Evolutionary conservation across 2,888 invertebrate genomes (phyloP).

Genomic region (Eupelmus urozonus): DNA sequence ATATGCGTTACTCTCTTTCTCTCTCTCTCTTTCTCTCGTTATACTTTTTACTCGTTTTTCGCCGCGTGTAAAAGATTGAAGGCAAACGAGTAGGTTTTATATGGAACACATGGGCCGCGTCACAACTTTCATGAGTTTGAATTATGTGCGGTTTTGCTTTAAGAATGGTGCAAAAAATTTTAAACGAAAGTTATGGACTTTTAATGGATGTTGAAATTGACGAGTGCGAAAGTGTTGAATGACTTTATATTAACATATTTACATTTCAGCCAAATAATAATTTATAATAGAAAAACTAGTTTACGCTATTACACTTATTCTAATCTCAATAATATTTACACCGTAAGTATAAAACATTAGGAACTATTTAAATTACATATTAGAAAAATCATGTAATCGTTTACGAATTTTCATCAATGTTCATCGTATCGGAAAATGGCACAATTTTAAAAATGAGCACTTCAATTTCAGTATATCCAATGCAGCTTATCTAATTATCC

Average conservation of each 20-base stretch:
- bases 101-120: too few species aligned
- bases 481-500: too few species aligned
- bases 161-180: too few species aligned
- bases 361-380: constrained; percentile 38
- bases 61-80: constrained; percentile 34
- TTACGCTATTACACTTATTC: background rate
- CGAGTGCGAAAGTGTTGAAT: background rate
- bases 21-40: constrained; percentile 22
- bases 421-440: constrained; percentile 46
- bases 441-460: constrained; percentile 44
- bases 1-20: constrained; percentile 9
- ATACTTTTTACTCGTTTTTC: constrained; percentile 23
- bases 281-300: too few species aligned
- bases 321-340: background rate
- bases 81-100: constrained; percentile 25
- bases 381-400: background rate
- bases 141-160: too few species aligned
- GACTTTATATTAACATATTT: background rate
- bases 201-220: background rate
- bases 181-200: too few species aligned
- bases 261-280: background rate
- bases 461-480: background rate
- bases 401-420: background rate
- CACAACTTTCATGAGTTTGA: too few species aligned
- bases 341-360: constrained; percentile 37